Percentiles rank a stretch among this genome's conserved stretches.
These are phyloP conservation scores for Dipodomys ordii DNA, from an alignment of 2,113 vertebrate genomes.

Conservation along the genomic window DNA sequence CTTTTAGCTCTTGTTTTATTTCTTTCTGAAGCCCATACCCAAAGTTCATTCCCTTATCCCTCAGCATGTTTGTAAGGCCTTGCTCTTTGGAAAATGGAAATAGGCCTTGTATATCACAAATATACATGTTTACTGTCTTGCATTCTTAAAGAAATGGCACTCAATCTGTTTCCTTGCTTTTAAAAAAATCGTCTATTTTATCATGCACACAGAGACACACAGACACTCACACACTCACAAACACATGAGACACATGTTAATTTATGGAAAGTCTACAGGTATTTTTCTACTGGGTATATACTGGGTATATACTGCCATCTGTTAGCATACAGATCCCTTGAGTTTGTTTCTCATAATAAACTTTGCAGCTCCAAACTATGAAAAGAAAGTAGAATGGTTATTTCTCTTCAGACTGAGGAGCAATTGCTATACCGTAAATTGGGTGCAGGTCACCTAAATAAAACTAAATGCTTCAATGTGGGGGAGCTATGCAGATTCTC, in stretches of 20 bases:
- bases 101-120: background rate
- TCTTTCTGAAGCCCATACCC: background rate
- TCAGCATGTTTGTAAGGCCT: background rate
- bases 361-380: background rate
- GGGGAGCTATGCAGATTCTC: background rate
- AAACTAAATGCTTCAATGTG: background rate
- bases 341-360: constrained; percentile 19
- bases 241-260: background rate
- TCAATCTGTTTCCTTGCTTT: background rate
- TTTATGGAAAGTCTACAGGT: constrained; percentile 40
- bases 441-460: background rate
- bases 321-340: background rate
- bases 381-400: constrained; percentile 10
- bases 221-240: background rate
- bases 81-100: background rate
- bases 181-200: background rate
- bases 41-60: constrained; percentile 6
- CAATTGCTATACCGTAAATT: constrained; percentile 5
- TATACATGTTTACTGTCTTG: background rate
- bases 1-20: constrained; percentile 39
- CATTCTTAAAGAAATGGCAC: background rate
- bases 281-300: background rate
- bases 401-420: background rate
- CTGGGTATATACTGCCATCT: background rate
- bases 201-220: too few relatives aligned